phyloP scores from a whole-genome alignment of 2,888 invertebrate genomes.

The Glyphotaelius pellucidus region DNA sequence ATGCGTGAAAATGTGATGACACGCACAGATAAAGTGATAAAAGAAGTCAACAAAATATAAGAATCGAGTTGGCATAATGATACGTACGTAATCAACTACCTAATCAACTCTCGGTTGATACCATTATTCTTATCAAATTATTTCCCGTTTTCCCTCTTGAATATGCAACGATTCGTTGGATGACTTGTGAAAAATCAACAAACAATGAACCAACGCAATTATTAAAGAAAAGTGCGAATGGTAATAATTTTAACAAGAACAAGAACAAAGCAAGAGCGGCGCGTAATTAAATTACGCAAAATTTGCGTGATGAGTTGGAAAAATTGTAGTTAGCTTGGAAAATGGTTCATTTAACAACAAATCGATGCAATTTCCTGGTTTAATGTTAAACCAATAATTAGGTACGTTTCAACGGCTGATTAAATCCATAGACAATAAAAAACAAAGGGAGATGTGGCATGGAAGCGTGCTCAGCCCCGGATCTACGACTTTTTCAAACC shows the following conservation, averaged over 20 bases:
- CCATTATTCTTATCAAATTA: slow-evolving; percentile 35
- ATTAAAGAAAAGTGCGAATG: background rate
- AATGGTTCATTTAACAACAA: background rate
- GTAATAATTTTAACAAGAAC: background rate
- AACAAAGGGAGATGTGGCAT: too few relatives aligned
- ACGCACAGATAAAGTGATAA: slow-evolving; percentile 8
- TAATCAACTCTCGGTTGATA: slow-evolving; percentile 3
- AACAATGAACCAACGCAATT: background rate
- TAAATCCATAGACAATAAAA: background rate
- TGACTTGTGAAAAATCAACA: slow-evolving; percentile 4
- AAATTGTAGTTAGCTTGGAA: background rate
- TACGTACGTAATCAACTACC: background rate
- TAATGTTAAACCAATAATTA: background rate
- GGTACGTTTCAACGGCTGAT: background rate
- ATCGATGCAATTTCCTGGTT: background rate
- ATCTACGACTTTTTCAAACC: too few relatives aligned
- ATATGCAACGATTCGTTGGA: slow-evolving; percentile 32
- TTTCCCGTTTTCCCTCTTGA: slow-evolving; percentile 35
- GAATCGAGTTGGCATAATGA: background rate
- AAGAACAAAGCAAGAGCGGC: background rate
- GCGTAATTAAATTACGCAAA: background rate
- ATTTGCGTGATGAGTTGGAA: background rate
- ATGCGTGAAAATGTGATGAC: slow-evolving; percentile 9
- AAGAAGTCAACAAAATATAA: background rate
- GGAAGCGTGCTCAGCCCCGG: too few relatives aligned